Evolutionary conservation across 2,888 invertebrate species (phyloP), one percentile per base, ranked within the genome.

Genomic region (Limnephilus lunatus): DNA sequence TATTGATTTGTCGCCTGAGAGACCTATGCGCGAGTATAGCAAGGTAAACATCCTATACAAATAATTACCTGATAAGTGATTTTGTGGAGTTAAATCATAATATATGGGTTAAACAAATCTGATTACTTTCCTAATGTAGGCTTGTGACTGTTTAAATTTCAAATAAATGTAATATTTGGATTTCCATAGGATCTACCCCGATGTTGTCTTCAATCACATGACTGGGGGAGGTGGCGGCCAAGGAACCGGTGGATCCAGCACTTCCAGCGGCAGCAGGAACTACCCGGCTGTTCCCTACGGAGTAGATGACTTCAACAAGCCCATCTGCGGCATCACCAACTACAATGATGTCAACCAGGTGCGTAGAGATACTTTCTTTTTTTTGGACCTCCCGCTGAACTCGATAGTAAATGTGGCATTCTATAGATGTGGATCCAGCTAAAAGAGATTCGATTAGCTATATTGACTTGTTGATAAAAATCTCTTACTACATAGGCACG

Each of bases 151-250:
- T 68, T 68, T 19, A 68, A 5, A 19, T 25, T 68, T 25, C 15
- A 25, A 19, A 68, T 0, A 15, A 68, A 19, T 68, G 3, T 19
- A 53, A 19, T 4, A 68, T 25, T 19, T 68, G 25, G 0, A 25
- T 25, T 25, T 68, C 7, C 19, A 14, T 94, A 96, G 97, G 94
- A 97, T 98, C 91, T 98, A 97, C 95, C 97, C 97, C 0, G 98
- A 98, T 94, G 96, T 97, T 0, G 97, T 98, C 0, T 95, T 98
- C 68, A 98, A 98, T 94, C 98, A 98, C 94, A 98, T 98, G 98
- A 97, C 97, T 0, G 97, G 96, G 0, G 95, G 96, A 39, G 94
- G 95, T 15, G 94, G 94, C 9, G 95, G 95, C 3, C 95, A 95
- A 68, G 97, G 97, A 3, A 97, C 97, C 0, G 97, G 95, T 2